Percentiles rank a stretch among this genome's conserved stretches.
Evolutionary conservation across 2,113 vertebrate species (phyloP).

Genomic region (Stomatorhinus ivindoensis): DNA sequence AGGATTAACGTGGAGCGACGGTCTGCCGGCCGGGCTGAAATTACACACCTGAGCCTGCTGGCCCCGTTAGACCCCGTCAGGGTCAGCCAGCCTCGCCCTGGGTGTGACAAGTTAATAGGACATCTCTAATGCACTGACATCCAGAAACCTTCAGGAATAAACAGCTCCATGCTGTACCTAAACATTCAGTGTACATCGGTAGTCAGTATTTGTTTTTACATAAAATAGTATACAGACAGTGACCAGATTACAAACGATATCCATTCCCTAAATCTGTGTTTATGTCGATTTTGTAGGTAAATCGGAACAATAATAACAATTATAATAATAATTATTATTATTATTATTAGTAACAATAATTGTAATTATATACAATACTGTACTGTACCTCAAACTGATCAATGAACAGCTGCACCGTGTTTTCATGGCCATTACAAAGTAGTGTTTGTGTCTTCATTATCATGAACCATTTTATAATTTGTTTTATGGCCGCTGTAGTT

Average conservation of each 20-base stretch:
- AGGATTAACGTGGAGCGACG: slow-evolving; percentile 54
- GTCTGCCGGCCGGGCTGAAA: slow-evolving; percentile 50
- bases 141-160: background rate
- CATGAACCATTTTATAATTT: background rate
- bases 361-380: background rate
- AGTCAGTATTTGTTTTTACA: background rate
- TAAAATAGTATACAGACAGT: background rate
- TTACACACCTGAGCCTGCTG: slow-evolving; percentile 54
- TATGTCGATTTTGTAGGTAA: background rate
- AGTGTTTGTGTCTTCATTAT: background rate
- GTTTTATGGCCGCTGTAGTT: background rate
- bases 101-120: slow-evolving; percentile 40
- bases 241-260: background rate
- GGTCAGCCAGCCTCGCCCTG: background rate
- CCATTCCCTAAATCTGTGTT: background rate
- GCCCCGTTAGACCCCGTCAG: slow-evolving; percentile 39
- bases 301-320: background rate
- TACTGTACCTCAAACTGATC: background rate
- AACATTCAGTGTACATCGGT: background rate
- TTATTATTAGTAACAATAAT: too few relatives aligned
- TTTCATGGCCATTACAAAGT: background rate
- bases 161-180: background rate
- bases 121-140: slow-evolving; percentile 24
- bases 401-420: too few relatives aligned
- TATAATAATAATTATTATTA: background rate